A percentile compares a stretch with the other conserved stretches of the same genome.
These are phyloP conservation scores for Hemitrygon akajei DNA, from an alignment of 2,797 vertebrate genomes.

Conservation along the genomic window DNA sequence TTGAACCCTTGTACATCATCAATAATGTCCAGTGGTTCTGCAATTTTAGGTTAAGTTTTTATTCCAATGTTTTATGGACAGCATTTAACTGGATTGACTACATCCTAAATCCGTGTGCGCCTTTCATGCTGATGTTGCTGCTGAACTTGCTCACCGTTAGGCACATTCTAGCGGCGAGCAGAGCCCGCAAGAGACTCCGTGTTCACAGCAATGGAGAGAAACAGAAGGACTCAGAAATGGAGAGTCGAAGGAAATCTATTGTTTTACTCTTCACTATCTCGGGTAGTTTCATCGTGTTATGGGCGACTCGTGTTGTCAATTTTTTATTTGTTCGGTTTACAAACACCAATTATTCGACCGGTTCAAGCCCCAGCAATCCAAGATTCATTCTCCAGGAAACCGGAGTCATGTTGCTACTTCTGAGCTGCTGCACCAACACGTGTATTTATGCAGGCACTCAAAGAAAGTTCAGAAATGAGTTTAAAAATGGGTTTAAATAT, in stretches of 20 bases:
- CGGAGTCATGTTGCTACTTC: neutral
- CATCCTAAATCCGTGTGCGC: neutral
- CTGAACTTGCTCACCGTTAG: neutral
- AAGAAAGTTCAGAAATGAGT: too few relatives aligned
- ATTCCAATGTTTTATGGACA: neutral
- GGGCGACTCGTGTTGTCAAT: neutral
- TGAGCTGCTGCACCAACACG: neutral
- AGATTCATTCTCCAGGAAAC: neutral
- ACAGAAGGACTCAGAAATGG: neutral
- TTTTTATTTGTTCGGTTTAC: neutral
- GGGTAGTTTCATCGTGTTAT: neutral
- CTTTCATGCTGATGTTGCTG: neutral
- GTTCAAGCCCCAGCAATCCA: neutral
- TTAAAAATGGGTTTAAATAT: too few relatives aligned
- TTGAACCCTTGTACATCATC: neutral
- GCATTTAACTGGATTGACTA: neutral
- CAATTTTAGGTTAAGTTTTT: neutral
- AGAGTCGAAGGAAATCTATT: neutral
- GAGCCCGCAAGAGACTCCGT: too few relatives aligned
- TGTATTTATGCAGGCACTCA: too few relatives aligned
- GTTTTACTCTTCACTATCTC: neutral
- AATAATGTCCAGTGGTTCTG: neutral
- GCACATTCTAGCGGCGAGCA: neutral
- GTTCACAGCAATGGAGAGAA: neutral
- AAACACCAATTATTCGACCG: neutral